Conservation (phyloP, 2,113 vertebrate species). For the Paedocypris sp. region DNA sequence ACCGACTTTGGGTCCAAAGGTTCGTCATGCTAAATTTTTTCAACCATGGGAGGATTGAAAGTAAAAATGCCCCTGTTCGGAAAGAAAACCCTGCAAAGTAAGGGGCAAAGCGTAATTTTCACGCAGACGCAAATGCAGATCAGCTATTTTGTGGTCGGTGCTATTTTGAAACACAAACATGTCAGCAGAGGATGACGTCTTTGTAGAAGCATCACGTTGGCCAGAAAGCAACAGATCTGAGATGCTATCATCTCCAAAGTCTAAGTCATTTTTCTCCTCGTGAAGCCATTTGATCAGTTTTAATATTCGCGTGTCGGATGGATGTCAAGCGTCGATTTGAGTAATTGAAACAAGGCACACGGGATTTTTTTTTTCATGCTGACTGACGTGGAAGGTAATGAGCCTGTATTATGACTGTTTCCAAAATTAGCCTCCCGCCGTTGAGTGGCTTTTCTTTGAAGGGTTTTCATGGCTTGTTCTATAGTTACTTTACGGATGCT, state of each 20-base stretch:
- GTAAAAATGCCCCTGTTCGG: too few relatives aligned
- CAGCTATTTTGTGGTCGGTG: neutral
- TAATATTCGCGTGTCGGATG: slow-evolving; percentile 13
- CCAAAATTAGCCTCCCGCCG: slow-evolving; percentile 19
- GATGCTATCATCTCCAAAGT: neutral
- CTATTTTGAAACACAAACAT: slow-evolving; percentile 3
- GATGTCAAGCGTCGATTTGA: slow-evolving; percentile 11
- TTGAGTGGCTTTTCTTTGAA: slow-evolving; percentile 9
- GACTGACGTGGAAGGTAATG: slow-evolving; percentile 20
- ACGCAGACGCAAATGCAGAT: neutral
- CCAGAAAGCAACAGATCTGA: neutral
- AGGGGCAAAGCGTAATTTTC: neutral
- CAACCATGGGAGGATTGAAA: too few relatives aligned
- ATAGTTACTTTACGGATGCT: neutral
- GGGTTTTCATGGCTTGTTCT: slow-evolving; percentile 9
- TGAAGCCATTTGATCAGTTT: slow-evolving; percentile 10
- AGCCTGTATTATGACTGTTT: neutral
- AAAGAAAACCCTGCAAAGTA: neutral
- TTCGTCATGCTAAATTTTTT: slow-evolving; percentile 14
- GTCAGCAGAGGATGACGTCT: neutral
- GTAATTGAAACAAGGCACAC: neutral
- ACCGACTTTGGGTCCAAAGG: slow-evolving; percentile 11
- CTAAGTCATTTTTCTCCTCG: neutral
- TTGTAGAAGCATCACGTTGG: neutral
- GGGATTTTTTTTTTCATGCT: slow-evolving; percentile 1